These are phyloP conservation scores for Gopherus evgoodei DNA, from an alignment of 2,113 vertebrate species.

Conservation along the genomic window DNA sequence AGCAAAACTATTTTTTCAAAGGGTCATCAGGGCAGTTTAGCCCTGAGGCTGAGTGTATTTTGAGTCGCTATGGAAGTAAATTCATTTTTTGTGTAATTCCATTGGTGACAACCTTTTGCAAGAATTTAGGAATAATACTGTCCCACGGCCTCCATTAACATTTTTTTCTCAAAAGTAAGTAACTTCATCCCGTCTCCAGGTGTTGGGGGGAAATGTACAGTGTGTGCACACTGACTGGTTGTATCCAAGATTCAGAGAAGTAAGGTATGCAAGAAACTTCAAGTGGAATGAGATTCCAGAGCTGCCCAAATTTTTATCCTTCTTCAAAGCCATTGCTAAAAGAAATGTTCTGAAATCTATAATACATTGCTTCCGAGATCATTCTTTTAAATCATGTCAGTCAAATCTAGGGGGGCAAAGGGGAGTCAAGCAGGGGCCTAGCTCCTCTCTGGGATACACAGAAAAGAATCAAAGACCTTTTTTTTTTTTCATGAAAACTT, in stretches of 20 bases:
- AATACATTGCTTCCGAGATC: not conserved
- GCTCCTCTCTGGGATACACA: not conserved
- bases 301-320: not conserved
- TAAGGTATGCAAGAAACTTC: fast-evolving
- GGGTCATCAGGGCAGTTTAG: not conserved
- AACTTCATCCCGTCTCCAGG: not conserved
- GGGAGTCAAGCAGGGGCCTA: not conserved
- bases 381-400: not conserved
- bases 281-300: not conserved
- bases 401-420: not conserved
- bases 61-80: not conserved
- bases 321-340: not conserved
- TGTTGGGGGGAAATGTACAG: not conserved
- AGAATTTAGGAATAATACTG: not conserved
- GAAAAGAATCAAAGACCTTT: not conserved
- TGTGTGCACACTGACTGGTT: not conserved
- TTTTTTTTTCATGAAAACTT: not conserved
- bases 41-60: not conserved
- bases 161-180: not conserved
- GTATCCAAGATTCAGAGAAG: fast-evolving
- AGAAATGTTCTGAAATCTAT: not conserved
- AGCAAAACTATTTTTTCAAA: not conserved
- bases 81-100: fast-evolving
- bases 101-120: not conserved
- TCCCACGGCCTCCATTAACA: not conserved